Evolutionary conservation across 2,113 vertebrate species (phyloP).

Genomic region (Potamarius usumacintae): DNA sequence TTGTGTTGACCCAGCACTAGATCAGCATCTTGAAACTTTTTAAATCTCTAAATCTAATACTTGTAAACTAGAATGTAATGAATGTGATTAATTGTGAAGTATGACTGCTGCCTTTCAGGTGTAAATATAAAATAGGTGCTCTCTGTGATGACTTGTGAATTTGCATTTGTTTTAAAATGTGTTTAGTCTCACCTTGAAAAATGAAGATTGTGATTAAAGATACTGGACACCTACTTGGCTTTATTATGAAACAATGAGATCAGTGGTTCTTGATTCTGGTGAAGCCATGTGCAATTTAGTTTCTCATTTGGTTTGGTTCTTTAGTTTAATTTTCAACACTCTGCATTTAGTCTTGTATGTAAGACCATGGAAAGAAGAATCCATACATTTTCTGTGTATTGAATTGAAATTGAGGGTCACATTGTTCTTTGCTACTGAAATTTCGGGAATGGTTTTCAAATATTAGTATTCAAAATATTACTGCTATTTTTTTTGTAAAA

Average conservation of each 20-base stretch:
- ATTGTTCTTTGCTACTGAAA: conserved; percentile 19
- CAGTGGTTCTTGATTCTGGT: background rate
- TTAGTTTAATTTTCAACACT: background rate
- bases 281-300: background rate
- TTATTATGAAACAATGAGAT: background rate
- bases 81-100: conserved; percentile 23
- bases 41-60: conserved; percentile 2
- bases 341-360: background rate
- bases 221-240: background rate
- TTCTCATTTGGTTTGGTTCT: background rate
- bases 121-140: conserved; percentile 32
- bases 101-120: conserved; percentile 14
- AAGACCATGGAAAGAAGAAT: background rate
- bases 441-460: background rate
- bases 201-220: background rate
- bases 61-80: background rate
- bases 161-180: conserved; percentile 55
- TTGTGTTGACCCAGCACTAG: background rate
- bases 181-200: background rate
- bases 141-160: conserved; percentile 21
- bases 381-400: background rate
- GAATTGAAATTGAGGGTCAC: background rate
- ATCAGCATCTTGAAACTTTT: background rate
- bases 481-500: background rate
- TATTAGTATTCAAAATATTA: background rate